Evolutionary conservation across 2,113 vertebrate species (phyloP).

Genomic region (Kobus ellipsiprymnus): DNA sequence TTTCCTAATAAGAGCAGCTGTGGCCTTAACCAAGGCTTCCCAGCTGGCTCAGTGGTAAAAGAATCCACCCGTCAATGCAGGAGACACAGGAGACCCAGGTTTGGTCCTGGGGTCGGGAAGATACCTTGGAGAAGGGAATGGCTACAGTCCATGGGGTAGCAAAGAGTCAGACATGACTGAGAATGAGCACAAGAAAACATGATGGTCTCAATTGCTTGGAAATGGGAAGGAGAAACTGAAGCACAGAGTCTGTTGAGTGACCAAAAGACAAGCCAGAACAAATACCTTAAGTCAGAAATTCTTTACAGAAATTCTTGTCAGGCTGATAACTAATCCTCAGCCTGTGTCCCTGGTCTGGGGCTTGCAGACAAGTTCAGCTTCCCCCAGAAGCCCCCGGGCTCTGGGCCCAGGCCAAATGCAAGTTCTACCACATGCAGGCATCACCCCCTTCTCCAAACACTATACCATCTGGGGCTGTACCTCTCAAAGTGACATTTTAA

Average conservation of each 20-base stretch:
- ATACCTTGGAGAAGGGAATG: background rate
- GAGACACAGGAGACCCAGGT: background rate
- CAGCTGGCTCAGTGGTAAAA: background rate
- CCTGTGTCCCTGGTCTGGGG: background rate
- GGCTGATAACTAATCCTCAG: too few relatives aligned
- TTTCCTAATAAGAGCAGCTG: background rate
- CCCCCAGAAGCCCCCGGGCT: background rate
- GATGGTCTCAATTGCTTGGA: background rate
- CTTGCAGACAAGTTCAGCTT: background rate
- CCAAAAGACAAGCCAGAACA: background rate
- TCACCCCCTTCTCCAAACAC: background rate
- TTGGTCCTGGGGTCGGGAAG: background rate
- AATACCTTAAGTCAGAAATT: background rate
- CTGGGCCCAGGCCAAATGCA: background rate
- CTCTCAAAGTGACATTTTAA: background rate
- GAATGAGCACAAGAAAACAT: background rate
- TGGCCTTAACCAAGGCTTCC: background rate
- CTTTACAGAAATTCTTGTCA: background rate
- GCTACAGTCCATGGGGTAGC: background rate
- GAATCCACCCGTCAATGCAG: background rate
- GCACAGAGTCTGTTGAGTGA: background rate
- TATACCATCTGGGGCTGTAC: background rate
- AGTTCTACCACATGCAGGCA: accelerated
- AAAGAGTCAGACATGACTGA: background rate
- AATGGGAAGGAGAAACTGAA: background rate